These are phyloP conservation scores for Ectemnius lituratus DNA, from an alignment of 2,888 invertebrate species.

Conservation along the genomic window DNA sequence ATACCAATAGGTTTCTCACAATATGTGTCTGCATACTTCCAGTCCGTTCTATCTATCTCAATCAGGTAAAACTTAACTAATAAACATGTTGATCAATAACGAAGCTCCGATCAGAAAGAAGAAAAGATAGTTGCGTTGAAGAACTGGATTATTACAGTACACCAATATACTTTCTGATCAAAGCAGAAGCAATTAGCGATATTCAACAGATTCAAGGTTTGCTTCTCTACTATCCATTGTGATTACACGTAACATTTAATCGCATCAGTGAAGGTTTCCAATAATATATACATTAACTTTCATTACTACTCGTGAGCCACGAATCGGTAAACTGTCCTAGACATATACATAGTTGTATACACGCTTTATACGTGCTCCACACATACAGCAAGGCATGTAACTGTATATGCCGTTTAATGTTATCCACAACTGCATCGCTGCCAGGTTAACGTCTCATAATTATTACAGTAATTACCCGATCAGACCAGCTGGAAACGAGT, in stretches of 20 bases:
- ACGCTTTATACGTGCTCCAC: constrained; percentile 5
- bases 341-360: constrained; percentile 22
- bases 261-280: constrained; percentile 18
- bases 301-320: constrained; percentile 22
- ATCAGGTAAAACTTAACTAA: constrained; percentile 32
- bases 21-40: constrained; percentile 28
- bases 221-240: background rate
- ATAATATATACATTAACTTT: constrained; percentile 18
- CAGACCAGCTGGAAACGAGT: constrained; percentile 76
- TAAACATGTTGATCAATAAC: constrained; percentile 14
- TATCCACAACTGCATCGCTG: constrained; percentile 56
- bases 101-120: constrained; percentile 2
- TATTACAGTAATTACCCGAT: constrained; percentile 62
- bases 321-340: constrained; percentile 21
- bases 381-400: constrained; percentile 52
- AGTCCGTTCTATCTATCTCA: constrained; percentile 17
- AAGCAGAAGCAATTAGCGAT: no score
- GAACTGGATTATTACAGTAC: no score
- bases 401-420: constrained; percentile 40
- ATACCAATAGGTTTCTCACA: constrained; percentile 37
- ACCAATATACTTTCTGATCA: no score
- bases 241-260: background rate
- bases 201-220: background rate
- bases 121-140: no score
- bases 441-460: constrained; percentile 59